Evolutionary conservation across 1,140 invertebrate species (phyloP).

Genomic region (Macrotrachela quadricornifera): DNA sequence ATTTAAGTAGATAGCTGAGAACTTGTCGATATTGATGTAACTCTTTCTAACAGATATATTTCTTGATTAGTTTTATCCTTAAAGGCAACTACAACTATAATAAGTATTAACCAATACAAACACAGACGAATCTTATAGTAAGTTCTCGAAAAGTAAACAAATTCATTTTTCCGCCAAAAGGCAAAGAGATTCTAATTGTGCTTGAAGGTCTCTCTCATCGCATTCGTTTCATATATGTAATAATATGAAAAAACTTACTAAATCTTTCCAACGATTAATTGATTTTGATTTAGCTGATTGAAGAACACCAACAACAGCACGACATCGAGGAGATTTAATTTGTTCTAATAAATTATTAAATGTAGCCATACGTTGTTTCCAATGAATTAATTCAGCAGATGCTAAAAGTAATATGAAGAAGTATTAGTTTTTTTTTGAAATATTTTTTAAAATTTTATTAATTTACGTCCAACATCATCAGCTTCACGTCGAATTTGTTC

Average conservation of each 20-base stretch:
- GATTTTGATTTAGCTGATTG: constrained; percentile 56
- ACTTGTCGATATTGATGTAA: no score
- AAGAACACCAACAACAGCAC: constrained; percentile 46
- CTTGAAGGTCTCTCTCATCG: no score
- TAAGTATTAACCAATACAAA: no score
- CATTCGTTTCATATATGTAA: neutral
- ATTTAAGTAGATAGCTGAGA: no score
- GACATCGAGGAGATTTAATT: constrained; percentile 40
- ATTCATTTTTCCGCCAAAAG: no score
- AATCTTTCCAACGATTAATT: constrained; percentile 54
- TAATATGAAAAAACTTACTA: constrained; percentile 14
- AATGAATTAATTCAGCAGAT: constrained; percentile 79
- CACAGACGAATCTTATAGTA: no score
- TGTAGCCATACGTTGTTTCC: constrained; percentile 74
- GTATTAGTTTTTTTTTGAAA: neutral
- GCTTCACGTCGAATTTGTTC: constrained; percentile 66
- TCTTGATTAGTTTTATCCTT: no score
- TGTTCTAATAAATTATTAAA: constrained; percentile 63
- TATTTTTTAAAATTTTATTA: neutral
- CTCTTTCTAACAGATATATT: no score
- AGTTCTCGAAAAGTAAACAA: no score
- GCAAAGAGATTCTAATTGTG: no score
- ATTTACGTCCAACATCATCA: constrained; percentile 58
- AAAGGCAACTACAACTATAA: no score
- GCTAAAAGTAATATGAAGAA: constrained; percentile 15